phyloP scores from a whole-genome alignment of 2,888 invertebrate genomes.

The Lasioglossum leucozonium region DNA sequence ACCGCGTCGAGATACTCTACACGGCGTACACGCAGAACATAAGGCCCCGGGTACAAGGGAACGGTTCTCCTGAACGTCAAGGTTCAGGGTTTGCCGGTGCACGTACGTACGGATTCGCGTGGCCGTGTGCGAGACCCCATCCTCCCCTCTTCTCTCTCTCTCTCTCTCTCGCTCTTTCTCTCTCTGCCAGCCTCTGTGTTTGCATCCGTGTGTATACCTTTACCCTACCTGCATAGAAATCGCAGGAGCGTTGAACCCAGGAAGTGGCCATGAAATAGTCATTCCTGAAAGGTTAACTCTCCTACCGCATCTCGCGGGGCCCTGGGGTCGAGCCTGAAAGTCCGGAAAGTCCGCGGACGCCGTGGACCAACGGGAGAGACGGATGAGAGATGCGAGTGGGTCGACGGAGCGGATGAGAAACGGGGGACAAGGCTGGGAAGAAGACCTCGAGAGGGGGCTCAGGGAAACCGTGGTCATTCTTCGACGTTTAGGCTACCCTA shows the following conservation, averaged over 20 bases:
- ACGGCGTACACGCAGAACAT: constrained; percentile 78
- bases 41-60: constrained; percentile 73
- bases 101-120: constrained; percentile 63
- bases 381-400: constrained; percentile 62
- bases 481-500: constrained; percentile 29
- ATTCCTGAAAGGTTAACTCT: constrained; percentile 81
- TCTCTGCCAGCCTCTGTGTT: constrained; percentile 24
- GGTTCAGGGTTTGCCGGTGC: constrained; percentile 67
- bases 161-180: neutral
- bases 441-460: neutral
- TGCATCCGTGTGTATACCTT: constrained; percentile 62
- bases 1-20: constrained; percentile 54
- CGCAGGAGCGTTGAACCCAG: constrained; percentile 83
- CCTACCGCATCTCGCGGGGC: constrained; percentile 75
- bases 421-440: neutral
- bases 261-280: constrained; percentile 83
- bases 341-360: constrained; percentile 72
- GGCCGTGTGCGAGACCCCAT: constrained; percentile 42
- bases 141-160: neutral
- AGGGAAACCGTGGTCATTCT: constrained; percentile 21
- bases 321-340: constrained; percentile 71
- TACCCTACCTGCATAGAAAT: constrained; percentile 79
- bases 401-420: constrained; percentile 52
- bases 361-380: constrained; percentile 66
- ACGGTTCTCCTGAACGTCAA: constrained; percentile 71